Conservation (phyloP, 2,797 vertebrate species). For the Characodon lateralis region DNA sequence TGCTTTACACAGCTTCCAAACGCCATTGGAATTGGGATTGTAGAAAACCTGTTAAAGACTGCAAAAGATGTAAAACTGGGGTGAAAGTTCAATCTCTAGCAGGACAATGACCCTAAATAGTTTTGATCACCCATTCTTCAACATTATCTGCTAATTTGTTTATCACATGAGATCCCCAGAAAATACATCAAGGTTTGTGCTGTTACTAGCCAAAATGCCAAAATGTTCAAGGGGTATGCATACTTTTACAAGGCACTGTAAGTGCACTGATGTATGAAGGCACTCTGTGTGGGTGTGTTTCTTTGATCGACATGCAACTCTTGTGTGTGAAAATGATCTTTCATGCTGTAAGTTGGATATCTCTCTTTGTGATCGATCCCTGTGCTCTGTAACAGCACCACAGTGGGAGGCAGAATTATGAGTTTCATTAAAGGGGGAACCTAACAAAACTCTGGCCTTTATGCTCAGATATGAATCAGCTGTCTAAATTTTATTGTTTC, state of each 20-base stretch:
- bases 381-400: conserved; percentile 42
- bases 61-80: too few species aligned
- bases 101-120: too few species aligned
- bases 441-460: conserved; percentile 74
- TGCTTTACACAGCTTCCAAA: too few species aligned
- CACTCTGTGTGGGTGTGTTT: neutral
- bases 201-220: neutral
- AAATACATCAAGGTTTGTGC: neutral
- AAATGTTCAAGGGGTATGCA: neutral
- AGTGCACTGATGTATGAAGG: conserved; percentile 1
- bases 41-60: too few species aligned
- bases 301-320: conserved; percentile 18
- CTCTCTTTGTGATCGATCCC: conserved; percentile 67
- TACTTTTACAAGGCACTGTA: neutral
- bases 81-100: too few species aligned
- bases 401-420: conserved; percentile 62
- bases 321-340: conserved; percentile 39
- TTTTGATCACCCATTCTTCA: too few species aligned
- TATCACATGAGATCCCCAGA: too few species aligned
- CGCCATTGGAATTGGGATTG: too few species aligned
- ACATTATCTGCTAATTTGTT: too few species aligned
- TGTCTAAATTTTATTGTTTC: conserved; percentile 75
- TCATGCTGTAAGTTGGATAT: conserved; percentile 43
- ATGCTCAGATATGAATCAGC: conserved; percentile 76
- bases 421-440: conserved; percentile 75